A percentile compares a stretch with the other conserved stretches of the same genome.
Conservation (phyloP, 2,797 vertebrate species). For the Dendrocincla tyrannina region DNA sequence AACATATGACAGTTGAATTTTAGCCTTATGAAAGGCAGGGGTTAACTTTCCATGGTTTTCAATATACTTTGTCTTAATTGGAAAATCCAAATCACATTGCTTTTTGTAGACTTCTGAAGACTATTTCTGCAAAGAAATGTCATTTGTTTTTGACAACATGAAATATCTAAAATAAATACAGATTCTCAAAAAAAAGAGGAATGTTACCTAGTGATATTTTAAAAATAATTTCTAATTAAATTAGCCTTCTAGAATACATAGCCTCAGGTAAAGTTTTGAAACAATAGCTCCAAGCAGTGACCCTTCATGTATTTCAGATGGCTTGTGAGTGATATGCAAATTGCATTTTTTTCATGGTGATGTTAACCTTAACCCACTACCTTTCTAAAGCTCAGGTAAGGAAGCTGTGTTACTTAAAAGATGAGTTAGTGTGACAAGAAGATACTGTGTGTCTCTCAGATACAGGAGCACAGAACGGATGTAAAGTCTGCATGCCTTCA, state of each 20-base stretch:
- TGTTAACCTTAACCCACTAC: not conserved
- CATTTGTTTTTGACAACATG: not conserved
- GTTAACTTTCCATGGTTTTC: not conserved
- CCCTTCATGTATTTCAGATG: not conserved
- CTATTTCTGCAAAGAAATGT: not conserved
- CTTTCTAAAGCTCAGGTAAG: not conserved
- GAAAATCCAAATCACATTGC: not conserved
- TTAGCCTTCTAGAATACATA: not conserved
- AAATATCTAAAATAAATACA: not conserved
- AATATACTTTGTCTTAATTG: not conserved
- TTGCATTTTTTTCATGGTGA: not conserved
- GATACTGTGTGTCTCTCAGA: not conserved
- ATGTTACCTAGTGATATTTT: not conserved
- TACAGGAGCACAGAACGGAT: not conserved
- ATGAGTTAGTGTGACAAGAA: not conserved
- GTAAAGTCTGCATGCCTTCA: not conserved
- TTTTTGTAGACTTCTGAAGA: not conserved
- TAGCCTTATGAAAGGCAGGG: not conserved
- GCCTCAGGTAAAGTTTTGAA: not conserved
- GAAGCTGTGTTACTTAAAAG: not conserved
- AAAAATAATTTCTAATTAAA: not conserved
- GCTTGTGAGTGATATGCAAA: not conserved
- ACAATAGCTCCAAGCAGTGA: not conserved
- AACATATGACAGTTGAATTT: not conserved
- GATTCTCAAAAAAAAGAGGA: not conserved